Evolutionary conservation across 2,797 vertebrate genomes (phyloP).

Genomic region (Neostethus bicornis): DNA sequence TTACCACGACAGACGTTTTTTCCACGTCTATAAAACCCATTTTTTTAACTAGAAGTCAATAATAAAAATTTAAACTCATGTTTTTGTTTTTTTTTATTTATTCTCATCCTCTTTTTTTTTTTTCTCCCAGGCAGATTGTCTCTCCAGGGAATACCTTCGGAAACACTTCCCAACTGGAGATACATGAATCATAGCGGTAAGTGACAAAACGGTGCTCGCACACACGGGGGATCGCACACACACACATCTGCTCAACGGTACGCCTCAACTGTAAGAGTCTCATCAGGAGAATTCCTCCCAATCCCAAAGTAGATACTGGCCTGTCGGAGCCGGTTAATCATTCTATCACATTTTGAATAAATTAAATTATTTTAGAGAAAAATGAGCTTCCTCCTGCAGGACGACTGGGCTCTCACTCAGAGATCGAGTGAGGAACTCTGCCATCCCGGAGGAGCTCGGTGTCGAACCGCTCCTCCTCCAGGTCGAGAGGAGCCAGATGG

Average conservation of each 20-base stretch:
- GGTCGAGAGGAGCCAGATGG: no score
- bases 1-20: no score
- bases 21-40: no score
- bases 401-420: no score
- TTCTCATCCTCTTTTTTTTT: background rate
- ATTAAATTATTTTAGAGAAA: slow-evolving; percentile 21
- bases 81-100: slow-evolving; percentile 7
- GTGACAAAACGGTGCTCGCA: slow-evolving; percentile 22
- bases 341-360: slow-evolving; percentile 38
- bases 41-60: background rate
- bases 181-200: slow-evolving; percentile 43
- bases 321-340: slow-evolving; percentile 26
- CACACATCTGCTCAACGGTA: background rate
- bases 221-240: slow-evolving; percentile 14
- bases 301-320: slow-evolving; percentile 45
- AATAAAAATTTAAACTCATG: slow-evolving; percentile 24
- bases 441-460: no score
- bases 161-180: slow-evolving; percentile 64
- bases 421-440: no score
- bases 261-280: slow-evolving; percentile 33
- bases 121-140: slow-evolving; percentile 78
- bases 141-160: slow-evolving; percentile 86
- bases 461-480: no score
- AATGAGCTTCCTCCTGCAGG: no score
- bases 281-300: slow-evolving; percentile 49